These are phyloP conservation scores for Peromyscus californicus DNA, from an alignment of 2,113 vertebrate genomes.

Conservation along the genomic window DNA sequence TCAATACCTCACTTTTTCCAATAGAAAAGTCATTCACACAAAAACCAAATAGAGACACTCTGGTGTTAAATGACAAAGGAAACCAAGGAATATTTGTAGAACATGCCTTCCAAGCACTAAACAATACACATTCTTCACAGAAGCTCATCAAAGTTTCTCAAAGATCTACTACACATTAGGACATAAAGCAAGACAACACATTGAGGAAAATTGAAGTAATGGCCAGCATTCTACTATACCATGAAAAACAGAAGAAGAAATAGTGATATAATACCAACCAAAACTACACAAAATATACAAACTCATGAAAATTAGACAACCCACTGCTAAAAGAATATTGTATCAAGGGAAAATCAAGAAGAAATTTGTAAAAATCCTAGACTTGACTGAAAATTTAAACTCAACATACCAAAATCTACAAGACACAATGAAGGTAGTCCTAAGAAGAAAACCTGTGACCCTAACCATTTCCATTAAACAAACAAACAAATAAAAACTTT, in stretches of 20 bases:
- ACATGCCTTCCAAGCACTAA: background rate
- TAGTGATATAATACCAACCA: background rate
- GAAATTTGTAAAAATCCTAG: background rate
- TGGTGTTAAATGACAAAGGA: background rate
- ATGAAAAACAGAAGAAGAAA: background rate
- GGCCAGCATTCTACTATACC: background rate
- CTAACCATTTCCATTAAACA: background rate
- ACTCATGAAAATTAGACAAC: background rate
- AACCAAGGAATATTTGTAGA: background rate
- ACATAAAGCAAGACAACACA: background rate
- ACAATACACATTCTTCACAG: background rate
- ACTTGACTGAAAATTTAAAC: background rate
- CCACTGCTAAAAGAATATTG: background rate
- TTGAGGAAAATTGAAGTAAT: background rate
- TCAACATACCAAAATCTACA: background rate
- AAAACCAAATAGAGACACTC: background rate
- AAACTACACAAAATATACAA: background rate
- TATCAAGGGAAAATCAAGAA: background rate
- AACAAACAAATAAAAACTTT: background rate
- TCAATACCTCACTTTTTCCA: background rate
- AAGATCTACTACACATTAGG: background rate
- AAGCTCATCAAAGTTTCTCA: background rate
- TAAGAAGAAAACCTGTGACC: background rate
- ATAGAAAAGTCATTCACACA: background rate
- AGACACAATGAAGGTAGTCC: background rate